These are phyloP conservation scores for Mus minutoides DNA, from an alignment of 2,797 vertebrate species.

Conservation along the genomic window DNA sequence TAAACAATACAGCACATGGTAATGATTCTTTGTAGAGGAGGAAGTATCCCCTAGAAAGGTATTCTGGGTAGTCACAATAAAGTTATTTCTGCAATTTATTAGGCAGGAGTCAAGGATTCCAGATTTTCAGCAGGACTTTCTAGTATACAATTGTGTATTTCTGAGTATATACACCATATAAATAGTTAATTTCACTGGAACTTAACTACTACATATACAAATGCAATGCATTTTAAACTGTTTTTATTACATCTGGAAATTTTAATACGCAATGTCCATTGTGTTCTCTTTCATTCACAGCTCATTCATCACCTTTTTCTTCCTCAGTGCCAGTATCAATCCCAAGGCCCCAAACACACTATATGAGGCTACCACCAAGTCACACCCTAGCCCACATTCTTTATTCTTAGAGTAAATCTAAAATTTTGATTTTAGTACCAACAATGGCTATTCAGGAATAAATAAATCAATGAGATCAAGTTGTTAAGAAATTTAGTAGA, in stretches of 20 bases:
- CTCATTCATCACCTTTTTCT: not conserved
- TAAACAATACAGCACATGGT: not conserved
- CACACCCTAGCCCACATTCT: not conserved
- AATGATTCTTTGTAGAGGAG: not conserved
- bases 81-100: not conserved
- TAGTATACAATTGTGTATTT: not conserved
- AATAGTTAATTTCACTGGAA: slow-evolving; percentile 17
- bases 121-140: not conserved
- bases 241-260: not conserved
- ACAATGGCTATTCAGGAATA: not conserved
- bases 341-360: not conserved
- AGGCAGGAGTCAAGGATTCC: not conserved
- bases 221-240: not conserved
- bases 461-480: not conserved
- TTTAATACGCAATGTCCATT: not conserved
- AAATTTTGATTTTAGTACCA: not conserved
- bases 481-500: slow-evolving; percentile 23
- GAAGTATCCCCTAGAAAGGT: not conserved
- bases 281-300: not conserved
- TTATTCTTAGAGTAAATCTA: slow-evolving; percentile 13
- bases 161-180: not conserved
- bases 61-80: not conserved
- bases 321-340: not conserved
- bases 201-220: not conserved
- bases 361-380: not conserved